Conservation (phyloP, 1,140 invertebrate genomes). For the Lepidurus arcticus region DNA sequence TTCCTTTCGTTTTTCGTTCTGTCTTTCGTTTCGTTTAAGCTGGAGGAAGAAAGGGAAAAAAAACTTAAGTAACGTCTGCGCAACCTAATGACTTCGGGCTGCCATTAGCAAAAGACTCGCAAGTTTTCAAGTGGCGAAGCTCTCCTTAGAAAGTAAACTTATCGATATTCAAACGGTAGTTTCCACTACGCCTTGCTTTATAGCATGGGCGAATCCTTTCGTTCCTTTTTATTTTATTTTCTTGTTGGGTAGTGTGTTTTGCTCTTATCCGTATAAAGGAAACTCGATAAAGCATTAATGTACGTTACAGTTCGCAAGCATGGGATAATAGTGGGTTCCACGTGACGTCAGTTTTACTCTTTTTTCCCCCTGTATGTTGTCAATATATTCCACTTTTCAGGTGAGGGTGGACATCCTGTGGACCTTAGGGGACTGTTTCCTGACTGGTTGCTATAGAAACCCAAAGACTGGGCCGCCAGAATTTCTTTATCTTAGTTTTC, state of each 20-base stretch:
- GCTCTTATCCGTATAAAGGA: background rate
- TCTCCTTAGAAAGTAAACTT: background rate
- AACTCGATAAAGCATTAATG: conserved; percentile 1
- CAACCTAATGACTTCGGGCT: background rate
- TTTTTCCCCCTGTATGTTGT: background rate
- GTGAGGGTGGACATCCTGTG: background rate
- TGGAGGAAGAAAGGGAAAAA: background rate
- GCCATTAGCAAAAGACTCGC: background rate
- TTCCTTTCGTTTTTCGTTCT: background rate
- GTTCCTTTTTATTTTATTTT: background rate
- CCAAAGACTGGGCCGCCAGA: background rate
- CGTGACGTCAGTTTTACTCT: background rate
- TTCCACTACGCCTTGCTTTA: background rate
- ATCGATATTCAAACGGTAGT: background rate
- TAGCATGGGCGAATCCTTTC: background rate
- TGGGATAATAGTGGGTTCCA: background rate
- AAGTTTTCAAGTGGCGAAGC: background rate
- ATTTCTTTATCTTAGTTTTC: background rate
- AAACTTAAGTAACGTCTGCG: background rate
- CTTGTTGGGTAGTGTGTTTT: background rate
- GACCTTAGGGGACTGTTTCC: background rate
- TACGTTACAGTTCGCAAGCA: background rate
- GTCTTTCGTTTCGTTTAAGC: too few species aligned
- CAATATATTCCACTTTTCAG: conserved; percentile 11
- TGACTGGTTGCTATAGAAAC: conserved; percentile 15